Base-by-base conservation (phyloP, 2,888 invertebrate genomes). In the Quadriops clusia region DNA sequence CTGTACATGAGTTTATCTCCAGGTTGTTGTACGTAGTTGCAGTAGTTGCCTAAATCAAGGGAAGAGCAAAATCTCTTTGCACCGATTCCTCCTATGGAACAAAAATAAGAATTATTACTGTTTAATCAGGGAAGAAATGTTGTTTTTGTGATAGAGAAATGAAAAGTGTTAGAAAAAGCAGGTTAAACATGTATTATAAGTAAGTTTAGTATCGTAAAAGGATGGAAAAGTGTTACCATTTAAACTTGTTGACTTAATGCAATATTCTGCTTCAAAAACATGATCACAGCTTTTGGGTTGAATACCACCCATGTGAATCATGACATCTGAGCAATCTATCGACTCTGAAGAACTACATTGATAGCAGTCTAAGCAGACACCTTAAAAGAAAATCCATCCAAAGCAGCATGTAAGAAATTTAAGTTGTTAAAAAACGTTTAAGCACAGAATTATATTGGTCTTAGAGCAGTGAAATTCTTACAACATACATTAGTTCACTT, bases 41-140 rank as follows among this genome's bases (percentile, higher is more conserved):
- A 91, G 49, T 85, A 87, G 58, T 86, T 87, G 9, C 90, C 90
- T 50, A 87, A 63, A 58, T 90, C 80, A 47, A 81, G 63, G 0
- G 89, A 77, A 2, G 90, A 89, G 56, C 91, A 91, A 53, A 74
- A 89, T 40, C 91, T 68, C 49, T 82, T 82, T 17, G 90, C 86
- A 24, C 89, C 87, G 39, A 90, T 79, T 12, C 87, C 86, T 63
- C 86, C 87, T 87, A 60, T 36, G 67, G 65, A 40, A 34, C 34
- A 32, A 33, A 34, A 29, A 3, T 17, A 25, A 23, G 17, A 7
- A 2, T 17, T 10, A 10, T 17, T n/a, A 14, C 21, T 16, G 23
- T 14, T 6, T 16, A 13, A 10, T 11, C 6, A 32, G 10, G n/a
- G 21, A 20, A n/a, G n/a, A n/a, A n/a, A n/a, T n/a, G 9, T 25